phyloP scores from a whole-genome alignment of 2,113 vertebrate genomes.

The Hippocampus abdominalis region DNA sequence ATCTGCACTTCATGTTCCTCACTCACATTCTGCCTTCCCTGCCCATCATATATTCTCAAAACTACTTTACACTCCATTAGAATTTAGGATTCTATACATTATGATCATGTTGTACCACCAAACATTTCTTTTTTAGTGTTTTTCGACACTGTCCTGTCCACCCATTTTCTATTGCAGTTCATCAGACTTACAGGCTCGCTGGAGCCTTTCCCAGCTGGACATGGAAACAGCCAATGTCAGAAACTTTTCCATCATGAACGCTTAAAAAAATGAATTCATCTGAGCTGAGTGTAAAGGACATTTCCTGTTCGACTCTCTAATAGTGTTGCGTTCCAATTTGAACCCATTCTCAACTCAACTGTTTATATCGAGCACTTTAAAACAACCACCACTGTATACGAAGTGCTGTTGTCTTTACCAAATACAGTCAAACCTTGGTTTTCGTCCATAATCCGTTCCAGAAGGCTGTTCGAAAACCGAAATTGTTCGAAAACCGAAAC shows the following conservation, averaged over 20 bases:
- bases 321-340: no score
- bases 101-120: neutral
- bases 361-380: no score
- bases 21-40: slow-evolving; percentile 25
- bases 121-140: neutral
- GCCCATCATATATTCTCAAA: slow-evolving; percentile 29
- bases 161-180: neutral
- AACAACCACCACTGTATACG: no score
- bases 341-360: no score
- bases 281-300: no score
- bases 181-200: neutral
- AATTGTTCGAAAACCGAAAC: no score
- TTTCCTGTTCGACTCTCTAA: no score
- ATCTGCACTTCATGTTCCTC: slow-evolving; percentile 20
- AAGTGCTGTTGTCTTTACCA: no score
- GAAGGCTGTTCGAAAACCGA: no score
- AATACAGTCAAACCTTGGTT: no score
- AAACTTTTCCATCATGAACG: neutral
- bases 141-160: neutral
- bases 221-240: neutral
- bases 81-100: neutral
- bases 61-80: slow-evolving; percentile 22
- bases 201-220: neutral
- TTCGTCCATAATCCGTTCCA: no score
- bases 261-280: no score